A percentile compares a stretch with the other conserved stretches of the same genome.
Conservation (phyloP, 2,888 invertebrate genomes). For the Notodonta dromedarius region DNA sequence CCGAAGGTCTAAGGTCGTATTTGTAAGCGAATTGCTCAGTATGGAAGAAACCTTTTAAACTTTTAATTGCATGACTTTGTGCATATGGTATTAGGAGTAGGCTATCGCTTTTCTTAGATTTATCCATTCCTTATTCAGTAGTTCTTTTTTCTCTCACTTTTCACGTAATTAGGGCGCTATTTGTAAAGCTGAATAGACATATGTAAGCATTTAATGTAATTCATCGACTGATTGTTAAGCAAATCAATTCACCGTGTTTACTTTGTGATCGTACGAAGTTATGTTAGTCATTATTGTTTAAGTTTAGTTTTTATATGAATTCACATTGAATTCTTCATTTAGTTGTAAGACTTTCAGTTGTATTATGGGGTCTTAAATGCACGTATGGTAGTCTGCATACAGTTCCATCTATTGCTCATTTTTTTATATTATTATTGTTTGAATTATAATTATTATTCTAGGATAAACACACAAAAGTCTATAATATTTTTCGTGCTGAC, state of each 20-base stretch:
- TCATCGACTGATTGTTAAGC: slow-evolving; percentile 72
- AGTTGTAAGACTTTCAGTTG: slow-evolving; percentile 43
- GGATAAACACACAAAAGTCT: slow-evolving; percentile 30
- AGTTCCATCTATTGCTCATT: slow-evolving; percentile 61
- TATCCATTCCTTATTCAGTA: slow-evolving; percentile 77
- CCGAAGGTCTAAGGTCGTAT: slow-evolving; percentile 21
- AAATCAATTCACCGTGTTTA: slow-evolving; percentile 53
- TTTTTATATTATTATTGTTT: slow-evolving; percentile 42
- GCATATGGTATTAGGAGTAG: slow-evolving; percentile 46
- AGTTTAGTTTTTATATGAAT: slow-evolving; percentile 50
- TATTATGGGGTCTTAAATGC: slow-evolving; percentile 47
- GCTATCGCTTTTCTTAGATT: slow-evolving; percentile 51
- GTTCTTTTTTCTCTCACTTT: slow-evolving; percentile 53
- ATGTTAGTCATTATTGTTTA: slow-evolving; percentile 50
- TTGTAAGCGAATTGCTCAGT: slow-evolving; percentile 61
- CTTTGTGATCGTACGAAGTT: slow-evolving; percentile 49
- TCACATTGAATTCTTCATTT: slow-evolving; percentile 59
- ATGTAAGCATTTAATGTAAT: slow-evolving; percentile 69
- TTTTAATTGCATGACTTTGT: slow-evolving; percentile 74
- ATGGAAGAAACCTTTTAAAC: slow-evolving; percentile 67
- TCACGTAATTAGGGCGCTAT: slow-evolving; percentile 57
- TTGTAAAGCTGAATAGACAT: slow-evolving; percentile 60
- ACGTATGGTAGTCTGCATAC: slow-evolving; percentile 66
- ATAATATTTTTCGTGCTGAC: slow-evolving; percentile 51
- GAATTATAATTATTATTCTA: slow-evolving; percentile 42